phyloP scores from a whole-genome alignment of 1,140 invertebrate genomes.

The Sinonovacula constricta region DNA sequence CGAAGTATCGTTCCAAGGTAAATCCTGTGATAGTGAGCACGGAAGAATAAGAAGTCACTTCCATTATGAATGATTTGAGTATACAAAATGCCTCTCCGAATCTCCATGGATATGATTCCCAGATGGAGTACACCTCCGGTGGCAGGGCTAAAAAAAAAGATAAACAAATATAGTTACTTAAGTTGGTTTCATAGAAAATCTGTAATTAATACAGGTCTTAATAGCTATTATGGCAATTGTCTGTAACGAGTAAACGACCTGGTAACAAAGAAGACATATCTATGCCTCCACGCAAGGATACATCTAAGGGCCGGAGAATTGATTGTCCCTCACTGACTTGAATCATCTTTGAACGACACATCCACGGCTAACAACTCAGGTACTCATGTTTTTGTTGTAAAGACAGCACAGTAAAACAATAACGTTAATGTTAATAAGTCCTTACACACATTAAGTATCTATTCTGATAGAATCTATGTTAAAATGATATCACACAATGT shows the following conservation, averaged over 20 bases:
- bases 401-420: no score
- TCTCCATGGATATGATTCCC: constrained; percentile 91
- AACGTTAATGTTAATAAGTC: no score
- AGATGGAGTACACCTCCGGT: constrained; percentile 91
- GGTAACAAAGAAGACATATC: no score
- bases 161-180: neutral
- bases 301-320: no score
- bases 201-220: neutral
- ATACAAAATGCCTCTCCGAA: constrained; percentile 93
- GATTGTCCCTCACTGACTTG: no score
- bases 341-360: no score
- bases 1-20: constrained; percentile 95
- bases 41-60: constrained; percentile 95
- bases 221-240: neutral
- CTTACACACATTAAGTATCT: no score
- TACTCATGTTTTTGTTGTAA: no score
- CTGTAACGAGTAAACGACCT: neutral
- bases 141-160: constrained; percentile 56
- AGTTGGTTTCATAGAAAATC: neutral
- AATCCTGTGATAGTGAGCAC: constrained; percentile 96
- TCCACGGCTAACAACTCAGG: no score
- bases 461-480: no score
- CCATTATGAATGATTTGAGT: constrained; percentile 89
- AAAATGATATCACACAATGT: no score
- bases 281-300: no score